Evolutionary conservation across 2,113 vertebrate species (phyloP).

Genomic region (Syngnathus typhle): DNA sequence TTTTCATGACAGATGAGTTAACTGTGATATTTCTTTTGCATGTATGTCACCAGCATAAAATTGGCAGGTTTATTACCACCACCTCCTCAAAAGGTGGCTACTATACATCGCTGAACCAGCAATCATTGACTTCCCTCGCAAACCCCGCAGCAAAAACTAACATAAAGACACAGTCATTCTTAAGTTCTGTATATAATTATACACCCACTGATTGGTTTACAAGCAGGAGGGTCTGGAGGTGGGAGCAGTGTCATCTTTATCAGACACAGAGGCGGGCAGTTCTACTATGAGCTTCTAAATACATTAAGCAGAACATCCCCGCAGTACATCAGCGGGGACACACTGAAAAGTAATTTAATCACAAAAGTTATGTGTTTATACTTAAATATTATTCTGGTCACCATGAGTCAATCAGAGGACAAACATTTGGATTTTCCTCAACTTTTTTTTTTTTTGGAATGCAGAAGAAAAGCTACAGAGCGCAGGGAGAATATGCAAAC

Average conservation of each 20-base stretch:
- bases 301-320: conserved; percentile 49
- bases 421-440: too few relatives aligned
- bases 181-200: conserved; percentile 9
- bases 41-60: background rate
- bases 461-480: too few relatives aligned
- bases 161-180: conserved; percentile 14
- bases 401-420: too few relatives aligned
- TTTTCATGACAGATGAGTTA: background rate
- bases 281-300: conserved; percentile 55
- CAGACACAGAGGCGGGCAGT: conserved; percentile 45
- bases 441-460: too few relatives aligned
- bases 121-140: conserved; percentile 5
- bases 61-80: background rate
- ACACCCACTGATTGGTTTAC: conserved; percentile 51
- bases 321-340: conserved; percentile 37
- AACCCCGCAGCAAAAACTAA: conserved; percentile 6
- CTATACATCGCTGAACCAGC: conserved; percentile 16
- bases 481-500: too few relatives aligned
- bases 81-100: background rate
- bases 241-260: conserved; percentile 48
- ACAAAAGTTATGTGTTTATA: conserved; percentile 16
- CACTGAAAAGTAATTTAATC: conserved; percentile 29
- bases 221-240: conserved; percentile 48
- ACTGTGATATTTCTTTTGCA: background rate
- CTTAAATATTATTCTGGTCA: too few relatives aligned